phyloP scores from a whole-genome alignment of 2,797 vertebrate genomes.

The Chaenodraco wilsoni region DNA sequence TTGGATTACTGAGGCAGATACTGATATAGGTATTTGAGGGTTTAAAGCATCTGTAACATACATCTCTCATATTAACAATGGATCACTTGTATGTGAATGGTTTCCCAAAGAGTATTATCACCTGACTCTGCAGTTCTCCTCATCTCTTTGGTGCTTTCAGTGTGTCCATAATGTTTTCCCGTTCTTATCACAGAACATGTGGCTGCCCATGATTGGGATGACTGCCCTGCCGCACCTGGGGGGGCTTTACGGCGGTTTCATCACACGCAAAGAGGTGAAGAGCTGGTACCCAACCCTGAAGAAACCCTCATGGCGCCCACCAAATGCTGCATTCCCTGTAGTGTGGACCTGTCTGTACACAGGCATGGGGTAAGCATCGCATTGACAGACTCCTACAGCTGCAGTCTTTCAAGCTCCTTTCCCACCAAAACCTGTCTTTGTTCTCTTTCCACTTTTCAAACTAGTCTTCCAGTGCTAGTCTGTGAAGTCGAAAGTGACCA shows the following conservation, averaged over 20 bases:
- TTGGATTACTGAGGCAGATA: background rate
- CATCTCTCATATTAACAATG: background rate
- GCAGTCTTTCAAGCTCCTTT: too few relatives aligned
- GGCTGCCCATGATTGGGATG: constrained; percentile 81
- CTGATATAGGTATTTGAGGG: background rate
- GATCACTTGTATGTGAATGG: background rate
- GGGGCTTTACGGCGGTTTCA: constrained; percentile 74
- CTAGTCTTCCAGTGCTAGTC: too few relatives aligned
- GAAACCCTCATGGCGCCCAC: constrained; percentile 86
- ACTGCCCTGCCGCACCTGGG: constrained; percentile 84
- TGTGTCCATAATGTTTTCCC: background rate
- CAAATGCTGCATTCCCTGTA: constrained; percentile 82
- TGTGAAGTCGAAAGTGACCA: too few relatives aligned
- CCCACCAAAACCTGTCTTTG: too few relatives aligned
- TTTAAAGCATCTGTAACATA: background rate
- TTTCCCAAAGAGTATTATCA: background rate
- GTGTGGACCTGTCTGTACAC: constrained; percentile 86
- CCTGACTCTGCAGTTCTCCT: too few relatives aligned
- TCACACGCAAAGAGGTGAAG: constrained; percentile 81
- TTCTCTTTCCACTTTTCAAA: too few relatives aligned
- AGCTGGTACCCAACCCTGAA: constrained; percentile 82
- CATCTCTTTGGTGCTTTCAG: background rate
- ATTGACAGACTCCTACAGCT: background rate
- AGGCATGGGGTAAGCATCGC: constrained; percentile 83
- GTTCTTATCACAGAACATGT: constrained; percentile 66